Base-by-base conservation (phyloP, 2,888 invertebrate species). In the Mimumesa dahlbomi region DNA sequence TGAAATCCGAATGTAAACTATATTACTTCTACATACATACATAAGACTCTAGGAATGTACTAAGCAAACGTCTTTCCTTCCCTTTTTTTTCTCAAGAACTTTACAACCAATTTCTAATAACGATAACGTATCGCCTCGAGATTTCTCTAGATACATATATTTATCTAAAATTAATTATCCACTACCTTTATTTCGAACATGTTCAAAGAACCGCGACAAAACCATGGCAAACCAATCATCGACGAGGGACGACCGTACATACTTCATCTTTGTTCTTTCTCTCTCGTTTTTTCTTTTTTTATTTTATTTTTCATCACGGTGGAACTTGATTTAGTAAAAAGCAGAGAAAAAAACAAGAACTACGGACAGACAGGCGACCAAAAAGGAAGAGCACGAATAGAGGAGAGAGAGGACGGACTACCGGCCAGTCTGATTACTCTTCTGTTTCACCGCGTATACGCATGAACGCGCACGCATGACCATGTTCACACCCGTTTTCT, bases 391-490 rank as follows among this genome's bases (percentile, higher is more conserved):
- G 21, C 16, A 31, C 22, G 11, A 36, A 11, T 11, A 9, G 16
- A n/a, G 2, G 43, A 52, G 16, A 21, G 45, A 25, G 14, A 13
- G 9, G n/a, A 2, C 9, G 9, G 13, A 50, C 56, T 57, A 64
- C 57, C 62, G 57, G 58, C 50, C 71, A 38, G 57, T 59, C 65
- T 57, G 77, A 76, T 73, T 66, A 66, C 65, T 69, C 59, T 50
- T 73, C 68, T 65, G 52, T 61, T 58, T 58, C 62, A 31, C 52
- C 66, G 46, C 57, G 49, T 65, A 36, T 29, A 58, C 58, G 59
- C 42, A 54, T 57, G 34, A 36, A 52, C 65, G 36, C 62, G 52
- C 53, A 34, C 25, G 64, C 59, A 34, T 45, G 49, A 43, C 48
- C 11, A 36, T 22, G 11, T 16, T 19, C 52, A 22, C 56, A 64